Evolutionary conservation across 2,113 vertebrate genomes (phyloP), one percentile per base, ranked within the genome.

Genomic region (Scopus umbretta): DNA sequence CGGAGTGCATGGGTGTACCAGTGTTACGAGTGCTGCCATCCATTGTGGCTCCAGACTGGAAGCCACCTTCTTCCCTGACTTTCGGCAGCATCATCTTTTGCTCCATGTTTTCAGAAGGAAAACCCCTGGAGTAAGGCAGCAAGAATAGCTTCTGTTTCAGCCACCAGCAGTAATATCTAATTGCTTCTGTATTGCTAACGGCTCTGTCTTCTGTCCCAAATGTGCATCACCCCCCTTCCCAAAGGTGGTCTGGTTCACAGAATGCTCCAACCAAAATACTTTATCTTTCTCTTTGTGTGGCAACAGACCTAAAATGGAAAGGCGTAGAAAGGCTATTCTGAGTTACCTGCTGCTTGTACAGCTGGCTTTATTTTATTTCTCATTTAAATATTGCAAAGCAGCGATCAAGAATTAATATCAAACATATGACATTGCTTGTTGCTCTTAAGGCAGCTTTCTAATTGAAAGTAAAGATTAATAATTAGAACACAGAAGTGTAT

Each of bases 331-430:
- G 38, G 47, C 55, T 93, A 67, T 70, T 76, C 83, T 61, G 66
- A 74, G 88, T 80, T 85, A 85, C 30, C 23, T 73, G 38, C 63
- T 96, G 70, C 91, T 95, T 96, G 30, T 34, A 62, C 27, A 83
- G 75, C 90, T 96, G 96, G 61, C 71, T 96, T 53, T 79, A 53
- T 95, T 95, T 92, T 68, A 84, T 74, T 96, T 95, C 71, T 93
- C 6, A 0, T 96, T 95, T 95, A 95, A 97, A 88, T 79, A 73
- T 25, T 61, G 50, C 61, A 80, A 72, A 96, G 91, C 73, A 91
- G 61, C 89, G 85, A 88, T 90, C 21, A 76, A 53, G 55, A 88
- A 27, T 80, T 91, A 86, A 80, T 92, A 81, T 93, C 47, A 93
- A 61, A 71, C 75, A 56, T 73, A 76, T 20, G 71, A 59, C 65